These are phyloP conservation scores for Dryomyza anilis DNA, from an alignment of 2,888 invertebrate species.

Conservation along the genomic window DNA sequence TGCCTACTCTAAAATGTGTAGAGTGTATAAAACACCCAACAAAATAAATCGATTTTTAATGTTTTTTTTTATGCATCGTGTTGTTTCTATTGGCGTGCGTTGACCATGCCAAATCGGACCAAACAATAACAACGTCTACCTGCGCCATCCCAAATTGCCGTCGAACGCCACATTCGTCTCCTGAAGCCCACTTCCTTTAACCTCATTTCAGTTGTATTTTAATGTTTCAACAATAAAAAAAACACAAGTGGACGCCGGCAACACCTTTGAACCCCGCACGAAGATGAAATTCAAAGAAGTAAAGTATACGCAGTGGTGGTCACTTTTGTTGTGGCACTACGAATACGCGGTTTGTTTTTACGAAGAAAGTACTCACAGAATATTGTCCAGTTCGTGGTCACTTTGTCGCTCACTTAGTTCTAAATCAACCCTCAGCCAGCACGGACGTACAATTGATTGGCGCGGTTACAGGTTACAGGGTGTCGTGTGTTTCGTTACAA, in stretches of 20 bases:
- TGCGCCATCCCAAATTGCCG: not conserved
- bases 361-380: constrained; percentile 30
- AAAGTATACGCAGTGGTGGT: no score
- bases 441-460: constrained; percentile 23
- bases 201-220: constrained; percentile 47
- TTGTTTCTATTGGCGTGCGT: not conserved
- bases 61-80: no score
- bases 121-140: not conserved
- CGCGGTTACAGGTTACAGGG: not conserved
- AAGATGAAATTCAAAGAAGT: no score
- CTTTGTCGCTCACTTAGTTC: constrained; percentile 52
- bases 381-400: constrained; percentile 41
- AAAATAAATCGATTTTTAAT: constrained; percentile 10
- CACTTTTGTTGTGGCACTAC: constrained; percentile 53
- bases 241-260: no score
- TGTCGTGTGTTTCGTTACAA: not conserved
- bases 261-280: no score
- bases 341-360: constrained; percentile 35
- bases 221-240: no score
- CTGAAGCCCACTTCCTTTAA: constrained; percentile 54
- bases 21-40: no score
- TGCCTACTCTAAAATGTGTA: no score
- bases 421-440: constrained; percentile 50
- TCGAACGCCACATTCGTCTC: constrained; percentile 10
- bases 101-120: constrained; percentile 5